Evolutionary conservation across 2,888 invertebrate species (phyloP).

Genomic region (Belgica antarctica): DNA sequence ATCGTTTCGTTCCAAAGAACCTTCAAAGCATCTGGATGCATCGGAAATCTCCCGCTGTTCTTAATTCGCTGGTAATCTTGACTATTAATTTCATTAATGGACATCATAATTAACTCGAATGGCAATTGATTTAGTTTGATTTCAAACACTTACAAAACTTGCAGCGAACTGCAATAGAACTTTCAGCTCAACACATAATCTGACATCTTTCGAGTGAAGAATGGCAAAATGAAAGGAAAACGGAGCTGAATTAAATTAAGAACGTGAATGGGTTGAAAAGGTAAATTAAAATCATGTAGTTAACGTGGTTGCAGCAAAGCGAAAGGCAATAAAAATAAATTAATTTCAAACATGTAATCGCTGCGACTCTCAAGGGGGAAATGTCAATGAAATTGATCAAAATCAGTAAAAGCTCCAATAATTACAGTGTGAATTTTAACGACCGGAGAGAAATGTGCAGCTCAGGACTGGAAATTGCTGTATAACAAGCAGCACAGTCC

Average conservation of each 20-base stretch:
- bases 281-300: constrained; percentile 1
- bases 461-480: background rate
- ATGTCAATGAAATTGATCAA: constrained; percentile 21
- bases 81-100: constrained; percentile 10
- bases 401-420: constrained; percentile 24
- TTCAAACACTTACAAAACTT: background rate
- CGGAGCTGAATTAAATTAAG: constrained; percentile 17
- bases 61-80: background rate
- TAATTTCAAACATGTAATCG: constrained; percentile 25
- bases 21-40: no score
- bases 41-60: constrained; percentile 3
- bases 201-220: constrained; percentile 11
- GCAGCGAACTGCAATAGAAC: background rate
- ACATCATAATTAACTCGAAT: constrained; percentile 23
- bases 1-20: background rate
- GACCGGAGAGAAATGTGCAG: constrained; percentile 15
- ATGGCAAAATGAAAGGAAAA: background rate
- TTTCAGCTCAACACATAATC: constrained; percentile 8
- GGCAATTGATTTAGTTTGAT: background rate
- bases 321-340: constrained; percentile 17
- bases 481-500: background rate
- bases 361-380: background rate
- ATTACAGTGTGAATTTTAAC: constrained; percentile 43
- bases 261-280: constrained; percentile 22
- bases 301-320: constrained; percentile 11